Percentiles rank a stretch among this genome's conserved stretches.
phyloP scores from a whole-genome alignment of 2,888 invertebrate genomes.

The Neoscelio sp. region DNA sequence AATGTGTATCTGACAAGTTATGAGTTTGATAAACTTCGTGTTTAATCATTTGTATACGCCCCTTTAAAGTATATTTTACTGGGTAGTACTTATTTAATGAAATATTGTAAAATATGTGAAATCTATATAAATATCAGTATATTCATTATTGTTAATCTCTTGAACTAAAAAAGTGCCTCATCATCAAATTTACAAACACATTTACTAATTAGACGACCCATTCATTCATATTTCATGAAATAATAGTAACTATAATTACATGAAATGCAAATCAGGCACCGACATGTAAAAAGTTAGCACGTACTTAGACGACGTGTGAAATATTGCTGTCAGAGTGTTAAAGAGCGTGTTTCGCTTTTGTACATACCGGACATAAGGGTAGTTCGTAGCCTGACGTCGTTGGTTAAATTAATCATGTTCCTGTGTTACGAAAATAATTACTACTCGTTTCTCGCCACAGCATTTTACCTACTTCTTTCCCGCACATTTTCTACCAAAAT shows the following conservation, averaged over 20 bases:
- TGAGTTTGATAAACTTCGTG: too few species aligned
- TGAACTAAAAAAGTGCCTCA: slow-evolving; percentile 3
- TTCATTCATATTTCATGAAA: slow-evolving; percentile 32
- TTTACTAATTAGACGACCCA: slow-evolving; percentile 19
- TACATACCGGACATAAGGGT: slow-evolving; percentile 54
- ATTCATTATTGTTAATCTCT: background rate
- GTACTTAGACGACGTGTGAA: slow-evolving; percentile 64
- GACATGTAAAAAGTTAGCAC: slow-evolving; percentile 54
- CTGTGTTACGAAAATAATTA: slow-evolving; percentile 76
- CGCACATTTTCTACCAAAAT: slow-evolving; percentile 44
- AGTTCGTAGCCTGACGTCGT: slow-evolving; percentile 64
- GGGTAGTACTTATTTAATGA: too few species aligned
- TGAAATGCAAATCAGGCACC: slow-evolving; percentile 59
- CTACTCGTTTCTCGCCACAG: slow-evolving; percentile 60
- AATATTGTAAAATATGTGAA: too few species aligned
- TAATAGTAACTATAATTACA: slow-evolving; percentile 53
- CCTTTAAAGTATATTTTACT: too few species aligned
- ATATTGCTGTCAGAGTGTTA: slow-evolving; percentile 62
- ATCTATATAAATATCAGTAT: too few species aligned
- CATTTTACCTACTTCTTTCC: slow-evolving; percentile 27
- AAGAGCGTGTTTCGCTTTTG: slow-evolving; percentile 60
- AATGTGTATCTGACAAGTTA: too few species aligned
- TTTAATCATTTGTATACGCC: too few species aligned
- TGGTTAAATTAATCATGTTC: slow-evolving; percentile 75
- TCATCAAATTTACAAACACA: slow-evolving; percentile 20